Conservation (phyloP, 2,113 vertebrate genomes). For the Spermophilus dauricus region DNA sequence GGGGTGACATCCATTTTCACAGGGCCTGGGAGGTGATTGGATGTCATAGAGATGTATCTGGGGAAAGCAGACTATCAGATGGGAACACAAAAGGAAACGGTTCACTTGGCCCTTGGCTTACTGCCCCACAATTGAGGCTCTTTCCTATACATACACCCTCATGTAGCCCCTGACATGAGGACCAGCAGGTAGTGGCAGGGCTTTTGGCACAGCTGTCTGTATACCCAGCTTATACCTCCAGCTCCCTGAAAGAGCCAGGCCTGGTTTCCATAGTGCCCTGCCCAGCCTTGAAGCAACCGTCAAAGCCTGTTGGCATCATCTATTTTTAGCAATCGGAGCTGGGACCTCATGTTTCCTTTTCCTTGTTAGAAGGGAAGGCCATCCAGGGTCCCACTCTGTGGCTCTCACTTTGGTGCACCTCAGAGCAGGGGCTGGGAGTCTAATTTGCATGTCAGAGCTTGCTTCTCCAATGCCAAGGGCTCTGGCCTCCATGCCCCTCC, state of each 20-base stretch:
- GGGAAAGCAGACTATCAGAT: background rate
- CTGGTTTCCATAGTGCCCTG: slow-evolving; percentile 73
- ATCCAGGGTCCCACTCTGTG: slow-evolving; percentile 10
- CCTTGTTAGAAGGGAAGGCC: slow-evolving; percentile 38
- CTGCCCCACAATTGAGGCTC: background rate
- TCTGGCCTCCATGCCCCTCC: background rate
- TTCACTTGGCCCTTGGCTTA: background rate
- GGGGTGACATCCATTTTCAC: background rate
- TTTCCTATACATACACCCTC: background rate
- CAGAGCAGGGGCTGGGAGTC: background rate
- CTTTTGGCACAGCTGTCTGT: slow-evolving; percentile 1
- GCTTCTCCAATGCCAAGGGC: background rate
- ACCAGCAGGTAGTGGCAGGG: background rate
- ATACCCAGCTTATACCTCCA: background rate
- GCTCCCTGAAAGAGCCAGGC: slow-evolving; percentile 63
- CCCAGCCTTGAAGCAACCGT: slow-evolving; percentile 74
- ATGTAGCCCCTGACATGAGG: background rate
- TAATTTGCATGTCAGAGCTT: background rate
- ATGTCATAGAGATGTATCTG: background rate
- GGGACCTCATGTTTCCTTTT: slow-evolving; percentile 63
- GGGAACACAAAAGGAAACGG: background rate
- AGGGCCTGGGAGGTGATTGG: background rate
- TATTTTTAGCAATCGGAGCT: slow-evolving; percentile 73
- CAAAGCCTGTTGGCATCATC: slow-evolving; percentile 65
- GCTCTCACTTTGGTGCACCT: background rate